These are phyloP conservation scores for Stenodera caucasica DNA, from an alignment of 2,888 invertebrate genomes.

Conservation along the genomic window DNA sequence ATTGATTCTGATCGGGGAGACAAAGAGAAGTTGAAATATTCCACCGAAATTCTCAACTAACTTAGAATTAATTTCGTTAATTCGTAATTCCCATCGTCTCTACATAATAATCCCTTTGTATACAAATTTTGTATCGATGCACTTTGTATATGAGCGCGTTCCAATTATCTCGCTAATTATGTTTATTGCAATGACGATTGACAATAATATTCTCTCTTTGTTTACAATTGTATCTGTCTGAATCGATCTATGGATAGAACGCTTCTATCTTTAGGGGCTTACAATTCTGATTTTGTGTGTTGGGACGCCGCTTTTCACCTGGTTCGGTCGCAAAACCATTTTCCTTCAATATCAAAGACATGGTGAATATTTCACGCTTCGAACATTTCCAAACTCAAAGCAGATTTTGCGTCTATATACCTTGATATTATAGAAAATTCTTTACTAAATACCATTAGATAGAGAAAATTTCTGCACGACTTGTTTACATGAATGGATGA, in stretches of 20 bases:
- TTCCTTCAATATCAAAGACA: constrained; percentile 5
- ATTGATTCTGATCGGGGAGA: too few species aligned
- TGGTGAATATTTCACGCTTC: constrained; percentile 4
- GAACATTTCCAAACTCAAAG: constrained; percentile 4
- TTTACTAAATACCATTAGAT: constrained; percentile 1
- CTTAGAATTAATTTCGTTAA: neutral
- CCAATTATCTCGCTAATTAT: neutral
- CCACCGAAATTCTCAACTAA: neutral
- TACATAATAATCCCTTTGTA: neutral
- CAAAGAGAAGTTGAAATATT: too few species aligned
- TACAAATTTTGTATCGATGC: neutral
- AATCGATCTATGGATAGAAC: neutral
- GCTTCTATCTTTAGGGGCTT: neutral
- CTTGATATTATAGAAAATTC: constrained; percentile 1
- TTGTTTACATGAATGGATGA: neutral
- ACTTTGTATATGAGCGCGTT: neutral
- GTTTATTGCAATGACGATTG: neutral
- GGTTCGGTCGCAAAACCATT: constrained; percentile 7
- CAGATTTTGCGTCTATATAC: constrained; percentile 5
- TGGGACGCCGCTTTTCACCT: neutral
- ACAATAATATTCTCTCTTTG: neutral
- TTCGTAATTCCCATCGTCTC: neutral
- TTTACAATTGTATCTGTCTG: neutral
- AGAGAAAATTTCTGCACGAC: neutral
- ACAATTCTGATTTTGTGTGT: neutral